Evolutionary conservation across 37 sponge, comb jelly and placozoan species (phyloP).

Genomic region (Bolinopsis microptera): DNA sequence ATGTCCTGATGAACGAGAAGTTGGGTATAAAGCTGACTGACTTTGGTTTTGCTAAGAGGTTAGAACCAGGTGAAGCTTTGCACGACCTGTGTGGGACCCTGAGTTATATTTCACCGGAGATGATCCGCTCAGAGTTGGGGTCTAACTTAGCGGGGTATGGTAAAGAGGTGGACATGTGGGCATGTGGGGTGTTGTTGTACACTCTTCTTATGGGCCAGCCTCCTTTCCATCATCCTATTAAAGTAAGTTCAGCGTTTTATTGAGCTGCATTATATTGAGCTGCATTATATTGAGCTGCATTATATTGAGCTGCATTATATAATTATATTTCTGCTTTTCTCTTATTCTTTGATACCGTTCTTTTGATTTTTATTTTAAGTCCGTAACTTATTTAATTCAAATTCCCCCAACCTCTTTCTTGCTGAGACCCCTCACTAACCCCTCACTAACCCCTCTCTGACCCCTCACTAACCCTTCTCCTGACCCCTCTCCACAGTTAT

Average conservation of each 20-base stretch:
- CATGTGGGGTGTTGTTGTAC: constrained; percentile 53
- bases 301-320: no score
- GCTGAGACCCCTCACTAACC: no score
- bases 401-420: no score
- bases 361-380: no score
- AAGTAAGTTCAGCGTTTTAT: no score
- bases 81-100: constrained; percentile 57
- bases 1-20: constrained; percentile 12
- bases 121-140: constrained; percentile 25
- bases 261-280: no score
- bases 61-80: constrained; percentile 19
- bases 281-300: no score
- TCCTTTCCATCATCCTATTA: neutral
- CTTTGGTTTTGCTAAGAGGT: constrained; percentile 47
- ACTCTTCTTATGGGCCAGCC: constrained; percentile 20
- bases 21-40: constrained; percentile 32
- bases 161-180: constrained; percentile 54
- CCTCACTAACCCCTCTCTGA: no score
- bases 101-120: constrained; percentile 35
- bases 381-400: no score
- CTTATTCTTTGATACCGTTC: no score
- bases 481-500: neutral
- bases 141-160: constrained; percentile 19
- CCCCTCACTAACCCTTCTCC: no score
- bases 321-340: no score